Percentiles rank a stretch among this genome's conserved stretches.
Evolutionary conservation across 2,888 invertebrate genomes (phyloP).

Genomic region (Teleogryllus oceanicus): DNA sequence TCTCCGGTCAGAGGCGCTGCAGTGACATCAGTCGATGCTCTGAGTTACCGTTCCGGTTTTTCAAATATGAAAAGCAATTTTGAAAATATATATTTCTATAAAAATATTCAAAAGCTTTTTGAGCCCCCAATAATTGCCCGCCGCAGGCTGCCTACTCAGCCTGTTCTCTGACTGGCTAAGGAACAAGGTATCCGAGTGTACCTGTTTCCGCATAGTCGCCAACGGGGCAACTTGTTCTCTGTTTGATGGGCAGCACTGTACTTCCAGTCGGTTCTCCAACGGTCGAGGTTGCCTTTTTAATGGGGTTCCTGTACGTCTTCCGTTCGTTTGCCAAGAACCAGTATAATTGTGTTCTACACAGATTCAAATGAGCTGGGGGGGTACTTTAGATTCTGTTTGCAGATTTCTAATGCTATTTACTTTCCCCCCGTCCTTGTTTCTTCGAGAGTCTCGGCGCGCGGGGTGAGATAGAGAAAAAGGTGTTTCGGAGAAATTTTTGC

Average conservation of each 20-base stretch:
- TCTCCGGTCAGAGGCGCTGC: no score
- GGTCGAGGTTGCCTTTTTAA: neutral
- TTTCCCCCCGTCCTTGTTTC: neutral
- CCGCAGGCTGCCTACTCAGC: no score
- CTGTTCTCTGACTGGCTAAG: no score
- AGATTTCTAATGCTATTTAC: constrained; percentile 5
- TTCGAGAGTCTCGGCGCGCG: neutral
- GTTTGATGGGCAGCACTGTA: neutral
- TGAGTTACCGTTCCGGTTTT: no score
- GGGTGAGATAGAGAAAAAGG: neutral
- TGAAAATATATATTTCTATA: no score
- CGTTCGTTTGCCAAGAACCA: neutral
- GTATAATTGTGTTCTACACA: constrained; percentile 18
- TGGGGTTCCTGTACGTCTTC: neutral
- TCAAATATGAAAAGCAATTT: no score
- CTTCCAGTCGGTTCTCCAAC: neutral
- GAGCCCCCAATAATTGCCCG: no score
- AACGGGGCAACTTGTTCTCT: neutral
- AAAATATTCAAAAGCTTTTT: no score
- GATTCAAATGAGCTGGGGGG: neutral
- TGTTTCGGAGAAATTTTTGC: constrained; percentile 3
- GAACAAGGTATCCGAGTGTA: no score
- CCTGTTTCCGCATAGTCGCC: no score
- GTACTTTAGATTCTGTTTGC: constrained; percentile 9
- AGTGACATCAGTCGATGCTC: no score